Evolutionary conservation across 2,888 invertebrate species (phyloP).

Genomic region (Synanthedon myopaeformis): DNA sequence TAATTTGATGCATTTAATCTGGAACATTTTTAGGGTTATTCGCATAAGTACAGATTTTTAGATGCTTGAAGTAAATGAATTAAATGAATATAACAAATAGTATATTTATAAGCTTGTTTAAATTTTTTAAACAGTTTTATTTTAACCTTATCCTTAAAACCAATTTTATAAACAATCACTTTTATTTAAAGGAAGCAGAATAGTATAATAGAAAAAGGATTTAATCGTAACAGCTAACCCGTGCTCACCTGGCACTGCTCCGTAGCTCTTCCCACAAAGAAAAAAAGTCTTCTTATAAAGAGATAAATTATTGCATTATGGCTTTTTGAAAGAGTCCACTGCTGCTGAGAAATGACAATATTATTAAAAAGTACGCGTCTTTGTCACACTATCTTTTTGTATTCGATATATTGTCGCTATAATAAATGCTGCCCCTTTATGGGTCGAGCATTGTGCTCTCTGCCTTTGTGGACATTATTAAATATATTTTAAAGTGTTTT

Average conservation of each 20-base stretch:
- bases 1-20: too few species aligned
- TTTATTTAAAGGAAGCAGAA: too few species aligned
- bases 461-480: slow-evolving; percentile 69
- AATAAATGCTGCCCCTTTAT: slow-evolving; percentile 70
- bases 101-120: too few species aligned
- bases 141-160: too few species aligned
- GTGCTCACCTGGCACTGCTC: slow-evolving; percentile 56
- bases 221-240: slow-evolving; percentile 44
- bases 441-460: slow-evolving; percentile 59
- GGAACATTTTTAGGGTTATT: too few species aligned
- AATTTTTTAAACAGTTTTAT: too few species aligned
- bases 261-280: slow-evolving; percentile 53
- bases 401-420: slow-evolving; percentile 69
- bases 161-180: slow-evolving; percentile 5
- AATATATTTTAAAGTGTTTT: slow-evolving; percentile 71
- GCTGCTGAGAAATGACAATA: slow-evolving; percentile 71
- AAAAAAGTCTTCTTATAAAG: slow-evolving; percentile 68
- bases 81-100: too few species aligned
- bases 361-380: slow-evolving; percentile 70
- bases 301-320: slow-evolving; percentile 70
- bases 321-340: slow-evolving; percentile 71
- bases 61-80: too few species aligned
- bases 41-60: too few species aligned
- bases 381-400: slow-evolving; percentile 71
- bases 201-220: not conserved